Evolutionary conservation across 1,140 invertebrate species (phyloP).

Genomic region (Pachypsylla venusta): DNA sequence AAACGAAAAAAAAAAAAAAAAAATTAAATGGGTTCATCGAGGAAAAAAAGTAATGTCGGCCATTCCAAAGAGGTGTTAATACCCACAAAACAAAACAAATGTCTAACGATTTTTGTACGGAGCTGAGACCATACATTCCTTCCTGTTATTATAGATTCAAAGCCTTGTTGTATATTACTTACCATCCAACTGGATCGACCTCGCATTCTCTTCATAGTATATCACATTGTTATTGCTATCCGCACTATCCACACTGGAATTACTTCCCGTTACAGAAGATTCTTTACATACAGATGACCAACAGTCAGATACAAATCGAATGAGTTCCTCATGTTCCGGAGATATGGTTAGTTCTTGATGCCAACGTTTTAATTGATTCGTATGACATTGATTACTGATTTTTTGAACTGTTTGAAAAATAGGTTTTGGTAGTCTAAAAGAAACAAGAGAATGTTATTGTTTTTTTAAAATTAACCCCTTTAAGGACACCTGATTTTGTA

Average conservation of each 20-base stretch:
- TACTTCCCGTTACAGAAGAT: slow-evolving; percentile 4
- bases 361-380: slow-evolving; percentile 5
- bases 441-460: too few species aligned
- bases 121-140: too few species aligned
- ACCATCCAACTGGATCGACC: not conserved
- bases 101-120: too few species aligned
- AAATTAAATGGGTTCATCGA: too few species aligned
- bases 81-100: too few species aligned
- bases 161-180: not conserved
- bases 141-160: too few species aligned
- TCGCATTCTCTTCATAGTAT: not conserved
- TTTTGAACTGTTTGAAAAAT: slow-evolving; percentile 2
- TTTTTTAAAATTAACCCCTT: too few species aligned
- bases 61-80: too few species aligned
- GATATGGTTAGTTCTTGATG: slow-evolving; percentile 34
- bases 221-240: not conserved
- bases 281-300: slow-evolving; percentile 16
- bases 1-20: too few species aligned
- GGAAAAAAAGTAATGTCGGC: too few species aligned
- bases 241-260: not conserved
- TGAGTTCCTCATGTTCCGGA: slow-evolving; percentile 55
- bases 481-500: too few species aligned
- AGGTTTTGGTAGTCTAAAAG: slow-evolving; percentile 1
- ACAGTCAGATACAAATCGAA: slow-evolving; percentile 57
- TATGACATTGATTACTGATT: not conserved